These are phyloP conservation scores for Iselma pallidipennis DNA, from an alignment of 2,888 invertebrate genomes.

Conservation along the genomic window DNA sequence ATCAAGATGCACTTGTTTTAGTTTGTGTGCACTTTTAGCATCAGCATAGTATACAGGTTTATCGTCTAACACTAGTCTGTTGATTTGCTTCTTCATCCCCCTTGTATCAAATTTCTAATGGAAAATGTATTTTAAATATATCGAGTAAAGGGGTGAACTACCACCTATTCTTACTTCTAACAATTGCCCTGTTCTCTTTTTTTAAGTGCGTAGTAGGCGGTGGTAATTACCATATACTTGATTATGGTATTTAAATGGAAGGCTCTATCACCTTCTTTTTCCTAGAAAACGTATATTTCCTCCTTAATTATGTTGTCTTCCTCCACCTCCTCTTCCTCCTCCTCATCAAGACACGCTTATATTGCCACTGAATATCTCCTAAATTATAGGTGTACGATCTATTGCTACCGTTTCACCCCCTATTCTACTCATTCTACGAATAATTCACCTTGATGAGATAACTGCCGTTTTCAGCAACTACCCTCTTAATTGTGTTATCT, in stretches of 20 bases:
- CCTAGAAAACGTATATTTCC: background rate
- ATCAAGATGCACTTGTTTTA: slow-evolving; percentile 57
- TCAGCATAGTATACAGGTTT: slow-evolving; percentile 20
- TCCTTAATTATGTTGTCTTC: slow-evolving; percentile 43
- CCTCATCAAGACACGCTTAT: slow-evolving; percentile 49
- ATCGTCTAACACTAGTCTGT: background rate
- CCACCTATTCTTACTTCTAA: too few relatives aligned
- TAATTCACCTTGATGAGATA: slow-evolving; percentile 53
- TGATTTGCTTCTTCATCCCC: slow-evolving; percentile 10
- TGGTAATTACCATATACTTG: too few relatives aligned
- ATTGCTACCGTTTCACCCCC: slow-evolving; percentile 20
- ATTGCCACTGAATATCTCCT: slow-evolving; percentile 41
- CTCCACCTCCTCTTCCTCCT: too few relatives aligned
- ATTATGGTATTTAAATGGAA: background rate
- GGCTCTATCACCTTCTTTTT: background rate
- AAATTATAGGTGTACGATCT: slow-evolving; percentile 46
- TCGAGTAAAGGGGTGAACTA: too few relatives aligned
- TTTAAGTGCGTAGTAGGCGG: too few relatives aligned
- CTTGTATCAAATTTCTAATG: slow-evolving; percentile 13
- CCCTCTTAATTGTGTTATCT: slow-evolving; percentile 49
- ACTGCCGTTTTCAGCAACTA: slow-evolving; percentile 49
- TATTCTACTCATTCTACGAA: slow-evolving; percentile 33
- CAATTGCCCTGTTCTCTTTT: too few relatives aligned
- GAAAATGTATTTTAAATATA: slow-evolving; percentile 18
- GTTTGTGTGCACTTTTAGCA: slow-evolving; percentile 40